phyloP scores from a whole-genome alignment of 2,888 invertebrate species.

The Diogma glabrata region DNA sequence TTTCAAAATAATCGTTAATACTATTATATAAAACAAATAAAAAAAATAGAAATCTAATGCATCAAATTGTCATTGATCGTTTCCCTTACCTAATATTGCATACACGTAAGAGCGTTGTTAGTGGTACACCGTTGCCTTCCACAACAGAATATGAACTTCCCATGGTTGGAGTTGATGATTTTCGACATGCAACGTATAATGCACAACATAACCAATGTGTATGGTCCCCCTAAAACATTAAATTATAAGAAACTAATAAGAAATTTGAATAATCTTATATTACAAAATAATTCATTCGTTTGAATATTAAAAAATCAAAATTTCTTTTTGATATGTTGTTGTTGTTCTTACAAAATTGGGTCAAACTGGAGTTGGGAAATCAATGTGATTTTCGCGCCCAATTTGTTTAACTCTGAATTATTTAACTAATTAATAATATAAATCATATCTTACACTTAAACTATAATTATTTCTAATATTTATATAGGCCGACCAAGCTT shows the following conservation, averaged over 20 bases:
- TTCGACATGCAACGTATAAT: slow-evolving; percentile 79
- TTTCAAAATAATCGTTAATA: slow-evolving; percentile 85
- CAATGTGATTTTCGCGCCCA: slow-evolving; percentile 1
- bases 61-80: slow-evolving; percentile 10
- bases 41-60: not conserved
- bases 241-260: slow-evolving; percentile 15
- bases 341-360: too few species aligned
- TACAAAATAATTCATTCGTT: not conserved
- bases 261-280: not conserved
- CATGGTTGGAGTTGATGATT: slow-evolving; percentile 68
- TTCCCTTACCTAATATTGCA: slow-evolving; percentile 69
- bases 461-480: slow-evolving; percentile 72
- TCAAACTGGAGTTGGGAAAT: not conserved
- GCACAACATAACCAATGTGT: slow-evolving; percentile 93
- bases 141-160: slow-evolving; percentile 55
- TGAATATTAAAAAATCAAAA: not conserved
- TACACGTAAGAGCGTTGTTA: slow-evolving; percentile 76
- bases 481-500: slow-evolving; percentile 74
- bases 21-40: slow-evolving; percentile 36
- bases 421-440: too few species aligned
- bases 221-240: slow-evolving; percentile 76
- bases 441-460: slow-evolving; percentile 56
- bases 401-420: not conserved
- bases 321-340: too few species aligned
- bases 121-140: slow-evolving; percentile 82